Evolutionary conservation across 2,113 vertebrate genomes (phyloP).

Genomic region (Maccullochella peelii): DNA sequence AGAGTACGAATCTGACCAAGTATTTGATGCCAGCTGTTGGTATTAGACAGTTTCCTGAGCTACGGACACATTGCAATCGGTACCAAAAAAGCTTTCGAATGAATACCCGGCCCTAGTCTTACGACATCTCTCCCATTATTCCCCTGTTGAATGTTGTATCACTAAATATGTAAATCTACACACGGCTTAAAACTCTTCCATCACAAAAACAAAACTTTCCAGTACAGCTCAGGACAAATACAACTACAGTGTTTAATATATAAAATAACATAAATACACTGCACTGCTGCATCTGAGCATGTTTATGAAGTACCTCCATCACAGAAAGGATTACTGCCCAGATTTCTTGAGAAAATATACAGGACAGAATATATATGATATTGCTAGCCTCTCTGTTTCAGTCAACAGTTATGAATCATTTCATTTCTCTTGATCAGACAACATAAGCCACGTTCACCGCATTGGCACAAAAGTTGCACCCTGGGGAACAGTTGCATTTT

Average conservation of each 20-base stretch:
- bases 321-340: neutral
- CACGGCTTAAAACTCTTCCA: neutral
- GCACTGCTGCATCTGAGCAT: too few species aligned
- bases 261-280: too few species aligned
- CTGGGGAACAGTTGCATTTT: slow-evolving; percentile 34
- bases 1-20: neutral
- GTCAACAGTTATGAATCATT: neutral
- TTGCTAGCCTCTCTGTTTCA: neutral
- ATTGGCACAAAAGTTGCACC: neutral
- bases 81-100: neutral
- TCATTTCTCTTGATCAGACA: neutral
- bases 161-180: neutral
- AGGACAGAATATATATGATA: too few species aligned
- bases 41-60: neutral
- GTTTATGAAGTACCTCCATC: neutral
- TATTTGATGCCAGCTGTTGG: neutral
- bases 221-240: neutral
- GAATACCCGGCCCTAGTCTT: neutral
- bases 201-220: neutral
- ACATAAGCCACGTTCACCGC: neutral
- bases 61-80: neutral
- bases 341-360: neutral
- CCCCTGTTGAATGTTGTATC: too few species aligned
- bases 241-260: neutral
- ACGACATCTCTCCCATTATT: neutral